Base-by-base conservation (phyloP, 2,113 vertebrate species). In the Nothoprocta pentlandii region DNA sequence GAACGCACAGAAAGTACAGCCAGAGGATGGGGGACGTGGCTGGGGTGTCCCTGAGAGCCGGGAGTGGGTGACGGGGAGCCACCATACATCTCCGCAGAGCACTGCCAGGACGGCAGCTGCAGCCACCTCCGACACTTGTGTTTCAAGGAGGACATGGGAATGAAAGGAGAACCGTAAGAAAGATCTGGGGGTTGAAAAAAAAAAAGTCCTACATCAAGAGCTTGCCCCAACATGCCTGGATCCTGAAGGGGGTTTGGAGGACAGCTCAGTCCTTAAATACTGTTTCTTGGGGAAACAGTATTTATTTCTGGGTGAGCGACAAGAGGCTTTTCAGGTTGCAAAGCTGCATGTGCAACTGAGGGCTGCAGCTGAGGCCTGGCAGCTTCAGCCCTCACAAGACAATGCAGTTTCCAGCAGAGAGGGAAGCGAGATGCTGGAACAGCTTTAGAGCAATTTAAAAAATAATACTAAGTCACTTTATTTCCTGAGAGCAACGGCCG, bases 331-430 rank as follows among this genome's bases (percentile, higher is more conserved):
- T 69, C 1, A 2, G 49, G 34, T 2, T n/a, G 53, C 59, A 10
- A 0, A 0, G n/a, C 75, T 74, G 54, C n/a, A 5, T 16, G 69
- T 61, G 47, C 41, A 75, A 47, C 19, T 4, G 2, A 9, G 5
- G 58, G 56, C 56, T 63, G 62, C 39, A 80, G 39, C 53, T 62
- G 54, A 58, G 25, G 14, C 51, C 58, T 30, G 78, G 67, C 46
- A 67, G 64, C 64, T 41, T 15, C 47, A 70, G 44, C 1, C 3
- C 26, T 64, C 5, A 0, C 36, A 51, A 13, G 11, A 23, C 49
- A 34, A 34, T 1, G 3, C 53, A 41, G 42, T 23, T 54, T 59
- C 67, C 11, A 61, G 58, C 30, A 85, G 58, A 16, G 22, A 46
- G 39, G 26, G 58, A 54, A 1, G 2, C 25, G 32, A 26, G 9